Percentiles rank a stretch among this genome's conserved stretches.
These are phyloP conservation scores for Numida meleagris DNA, from an alignment of 2,113 vertebrate species.

Conservation along the genomic window DNA sequence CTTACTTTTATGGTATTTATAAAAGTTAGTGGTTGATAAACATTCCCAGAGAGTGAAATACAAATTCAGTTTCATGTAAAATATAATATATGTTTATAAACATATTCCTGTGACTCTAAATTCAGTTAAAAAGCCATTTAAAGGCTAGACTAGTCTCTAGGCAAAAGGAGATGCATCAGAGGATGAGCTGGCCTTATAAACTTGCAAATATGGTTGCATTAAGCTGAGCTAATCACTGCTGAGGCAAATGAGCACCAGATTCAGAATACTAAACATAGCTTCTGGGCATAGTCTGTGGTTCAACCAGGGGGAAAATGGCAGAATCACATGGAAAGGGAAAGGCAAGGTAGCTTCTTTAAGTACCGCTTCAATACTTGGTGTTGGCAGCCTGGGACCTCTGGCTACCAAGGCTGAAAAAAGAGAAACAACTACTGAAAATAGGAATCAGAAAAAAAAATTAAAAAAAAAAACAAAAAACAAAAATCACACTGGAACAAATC, in stretches of 20 bases:
- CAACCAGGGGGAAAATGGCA: neutral
- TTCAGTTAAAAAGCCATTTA: neutral
- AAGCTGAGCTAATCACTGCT: constrained; percentile 18
- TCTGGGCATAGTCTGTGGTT: neutral
- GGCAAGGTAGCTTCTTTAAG: neutral
- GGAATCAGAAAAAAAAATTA: neutral
- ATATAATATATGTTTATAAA: neutral
- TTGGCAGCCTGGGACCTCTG: neutral
- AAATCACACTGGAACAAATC: neutral
- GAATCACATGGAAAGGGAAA: neutral
- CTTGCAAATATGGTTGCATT: neutral
- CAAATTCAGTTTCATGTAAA: neutral
- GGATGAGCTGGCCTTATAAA: neutral
- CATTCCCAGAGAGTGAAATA: neutral
- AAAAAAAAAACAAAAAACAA: neutral
- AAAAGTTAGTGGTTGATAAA: neutral
- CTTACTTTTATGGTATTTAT: neutral
- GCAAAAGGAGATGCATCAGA: neutral
- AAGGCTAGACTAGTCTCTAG: neutral
- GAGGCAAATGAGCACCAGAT: neutral
- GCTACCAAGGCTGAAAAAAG: neutral
- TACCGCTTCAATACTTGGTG: neutral
- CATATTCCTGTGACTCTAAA: neutral
- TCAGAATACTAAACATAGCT: neutral
- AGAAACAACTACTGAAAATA: neutral